A percentile compares a stretch with the other conserved stretches of the same genome.
These are phyloP conservation scores for Platorchestia sp. DNA, from an alignment of 1,140 invertebrate species.

Conservation along the genomic window DNA sequence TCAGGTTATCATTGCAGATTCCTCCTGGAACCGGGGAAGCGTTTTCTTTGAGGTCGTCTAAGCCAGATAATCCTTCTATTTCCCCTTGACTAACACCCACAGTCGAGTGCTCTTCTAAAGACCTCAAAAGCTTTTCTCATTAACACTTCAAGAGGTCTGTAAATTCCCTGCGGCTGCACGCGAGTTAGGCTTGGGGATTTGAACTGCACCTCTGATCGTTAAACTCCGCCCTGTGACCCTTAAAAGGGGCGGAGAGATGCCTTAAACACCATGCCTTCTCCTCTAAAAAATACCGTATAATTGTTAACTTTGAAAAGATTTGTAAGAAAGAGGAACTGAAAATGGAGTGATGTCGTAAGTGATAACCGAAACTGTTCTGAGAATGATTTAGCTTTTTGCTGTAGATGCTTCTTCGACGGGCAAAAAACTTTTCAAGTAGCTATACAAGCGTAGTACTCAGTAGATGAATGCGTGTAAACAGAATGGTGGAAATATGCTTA, in stretches of 20 bases:
- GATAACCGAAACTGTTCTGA: not conserved
- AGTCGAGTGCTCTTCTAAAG: slow-evolving; percentile 54
- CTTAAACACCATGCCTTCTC: not conserved
- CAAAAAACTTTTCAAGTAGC: not conserved
- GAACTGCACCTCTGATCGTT: slow-evolving; percentile 48
- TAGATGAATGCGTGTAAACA: not conserved
- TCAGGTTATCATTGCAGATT: slow-evolving; percentile 51
- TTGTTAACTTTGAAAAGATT: not conserved
- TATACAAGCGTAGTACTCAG: not conserved
- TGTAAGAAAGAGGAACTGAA: not conserved
- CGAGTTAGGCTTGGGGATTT: slow-evolving; percentile 51
- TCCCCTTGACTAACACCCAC: slow-evolving; percentile 55
- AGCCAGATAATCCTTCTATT: slow-evolving; percentile 53
- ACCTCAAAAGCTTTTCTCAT: slow-evolving; percentile 55
- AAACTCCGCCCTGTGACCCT: slow-evolving; percentile 8
- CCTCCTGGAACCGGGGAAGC: not conserved
- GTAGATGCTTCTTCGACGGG: not conserved
- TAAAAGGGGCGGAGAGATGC: slow-evolving; percentile 1
- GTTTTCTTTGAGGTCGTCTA: slow-evolving; percentile 55
- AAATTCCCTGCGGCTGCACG: slow-evolving; percentile 48
- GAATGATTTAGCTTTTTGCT: not conserved
- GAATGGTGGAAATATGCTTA: not conserved
- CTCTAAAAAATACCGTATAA: not conserved
- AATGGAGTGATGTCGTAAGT: not conserved
- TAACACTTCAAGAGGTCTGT: slow-evolving; percentile 53